These are phyloP conservation scores for Hemibagrus guttatus DNA, from an alignment of 2,797 vertebrate species.

Conservation along the genomic window DNA sequence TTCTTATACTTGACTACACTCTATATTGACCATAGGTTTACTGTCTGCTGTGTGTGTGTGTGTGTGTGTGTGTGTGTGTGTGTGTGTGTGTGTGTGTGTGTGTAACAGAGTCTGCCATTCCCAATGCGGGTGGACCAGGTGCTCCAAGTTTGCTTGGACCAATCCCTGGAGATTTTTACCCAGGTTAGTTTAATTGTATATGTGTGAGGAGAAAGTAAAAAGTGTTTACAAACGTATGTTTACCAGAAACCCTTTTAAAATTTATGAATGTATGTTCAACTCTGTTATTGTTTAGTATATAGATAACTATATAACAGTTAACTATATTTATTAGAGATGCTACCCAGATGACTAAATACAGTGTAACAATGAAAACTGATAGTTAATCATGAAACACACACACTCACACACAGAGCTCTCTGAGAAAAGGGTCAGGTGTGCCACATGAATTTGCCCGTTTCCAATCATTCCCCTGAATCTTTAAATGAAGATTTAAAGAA, in stretches of 20 bases:
- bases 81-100: background rate
- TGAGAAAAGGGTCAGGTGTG: no score
- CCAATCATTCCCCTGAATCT: no score
- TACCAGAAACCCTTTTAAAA: no score
- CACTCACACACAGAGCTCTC: no score
- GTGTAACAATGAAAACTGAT: no score
- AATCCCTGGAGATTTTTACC: slow-evolving; percentile 53
- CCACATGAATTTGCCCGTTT: no score
- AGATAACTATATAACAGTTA: background rate
- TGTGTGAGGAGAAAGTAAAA: background rate
- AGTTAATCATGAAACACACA: no score
- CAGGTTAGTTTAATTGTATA: slow-evolving; percentile 59
- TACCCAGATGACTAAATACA: no score
- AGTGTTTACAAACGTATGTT: no score
- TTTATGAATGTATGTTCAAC: background rate
- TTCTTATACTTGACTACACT: background rate
- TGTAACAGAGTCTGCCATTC: slow-evolving; percentile 66
- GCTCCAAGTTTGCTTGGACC: slow-evolving; percentile 41
- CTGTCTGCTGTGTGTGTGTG: background rate
- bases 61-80: background rate
- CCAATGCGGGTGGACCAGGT: slow-evolving; percentile 57
- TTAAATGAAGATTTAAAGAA: no score
- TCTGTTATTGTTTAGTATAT: background rate
- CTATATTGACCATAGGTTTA: background rate
- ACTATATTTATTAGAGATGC: no score